Percentiles rank a stretch among this genome's conserved stretches.
These are phyloP conservation scores for Dendrolimus houi DNA, from an alignment of 2,888 invertebrate species.

Conservation along the genomic window DNA sequence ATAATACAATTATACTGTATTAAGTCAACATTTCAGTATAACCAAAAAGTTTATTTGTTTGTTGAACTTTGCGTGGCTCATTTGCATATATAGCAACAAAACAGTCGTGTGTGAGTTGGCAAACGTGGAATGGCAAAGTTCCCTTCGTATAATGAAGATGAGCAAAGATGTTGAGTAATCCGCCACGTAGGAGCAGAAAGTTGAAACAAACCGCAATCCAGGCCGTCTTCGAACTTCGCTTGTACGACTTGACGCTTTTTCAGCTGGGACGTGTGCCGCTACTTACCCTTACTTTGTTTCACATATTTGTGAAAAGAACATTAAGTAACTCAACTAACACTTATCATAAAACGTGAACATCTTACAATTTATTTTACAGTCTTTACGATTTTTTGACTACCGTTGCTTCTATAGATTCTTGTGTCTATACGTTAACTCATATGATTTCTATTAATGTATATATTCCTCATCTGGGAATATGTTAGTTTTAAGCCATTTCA, in stretches of 20 bases:
- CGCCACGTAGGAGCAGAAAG: conserved; percentile 46
- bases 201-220: conserved; percentile 46
- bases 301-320: too few species aligned
- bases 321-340: too few species aligned
- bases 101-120: conserved; percentile 39
- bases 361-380: too few species aligned
- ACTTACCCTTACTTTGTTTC: background rate
- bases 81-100: conserved; percentile 65
- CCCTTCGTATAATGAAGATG: conserved; percentile 64
- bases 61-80: conserved; percentile 48
- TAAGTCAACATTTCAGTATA: conserved; percentile 33
- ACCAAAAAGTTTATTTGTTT: conserved; percentile 63
- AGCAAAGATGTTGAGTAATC: conserved; percentile 57
- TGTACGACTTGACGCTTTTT: conserved; percentile 31
- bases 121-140: conserved; percentile 59
- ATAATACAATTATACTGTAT: conserved; percentile 29
- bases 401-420: too few species aligned
- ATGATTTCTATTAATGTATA: too few species aligned
- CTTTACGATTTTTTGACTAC: too few species aligned
- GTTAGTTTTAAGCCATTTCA: too few species aligned
- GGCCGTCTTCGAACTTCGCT: conserved; percentile 20
- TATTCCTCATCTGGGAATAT: too few species aligned
- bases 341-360: too few species aligned
- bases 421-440: too few species aligned
- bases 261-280: background rate